These are phyloP conservation scores for Ochotona princeps DNA, from an alignment of 2,113 vertebrate species.

Conservation along the genomic window DNA sequence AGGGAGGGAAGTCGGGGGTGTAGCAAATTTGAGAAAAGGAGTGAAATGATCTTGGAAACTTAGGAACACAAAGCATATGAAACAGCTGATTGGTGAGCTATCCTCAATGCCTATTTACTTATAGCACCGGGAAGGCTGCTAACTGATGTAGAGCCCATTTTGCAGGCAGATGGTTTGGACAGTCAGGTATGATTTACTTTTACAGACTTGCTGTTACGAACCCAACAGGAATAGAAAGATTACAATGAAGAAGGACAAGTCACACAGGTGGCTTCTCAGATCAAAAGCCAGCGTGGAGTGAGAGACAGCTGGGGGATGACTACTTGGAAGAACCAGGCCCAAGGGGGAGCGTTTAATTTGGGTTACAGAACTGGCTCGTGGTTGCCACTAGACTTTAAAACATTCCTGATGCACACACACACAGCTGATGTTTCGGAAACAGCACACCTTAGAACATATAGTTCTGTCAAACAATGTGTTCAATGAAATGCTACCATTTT, in stretches of 20 bases:
- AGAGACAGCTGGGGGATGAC: not conserved
- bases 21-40: slow-evolving; percentile 44
- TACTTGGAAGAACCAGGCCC: not conserved
- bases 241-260: not conserved
- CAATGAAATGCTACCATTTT: slow-evolving; percentile 21
- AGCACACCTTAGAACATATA: not conserved
- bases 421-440: slow-evolving; percentile 42
- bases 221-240: not conserved
- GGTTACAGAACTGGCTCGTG: not conserved
- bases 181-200: not conserved
- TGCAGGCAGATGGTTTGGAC: slow-evolving; percentile 1
- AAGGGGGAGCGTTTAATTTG: not conserved
- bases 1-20: not conserved
- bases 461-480: slow-evolving; percentile 6
- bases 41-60: slow-evolving; percentile 44
- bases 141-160: slow-evolving; percentile 32
- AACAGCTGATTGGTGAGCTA: not conserved
- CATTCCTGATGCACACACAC: not conserved
- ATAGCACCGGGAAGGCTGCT: not conserved
- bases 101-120: not conserved
- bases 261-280: not conserved
- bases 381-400: slow-evolving; percentile 5
- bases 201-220: not conserved
- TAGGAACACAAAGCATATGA: slow-evolving; percentile 27
- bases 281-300: not conserved